A percentile compares a stretch with the other conserved stretches of the same genome.
Conservation (phyloP, 2,797 vertebrate genomes). For the Poeciliopsis paucimaculata region DNA sequence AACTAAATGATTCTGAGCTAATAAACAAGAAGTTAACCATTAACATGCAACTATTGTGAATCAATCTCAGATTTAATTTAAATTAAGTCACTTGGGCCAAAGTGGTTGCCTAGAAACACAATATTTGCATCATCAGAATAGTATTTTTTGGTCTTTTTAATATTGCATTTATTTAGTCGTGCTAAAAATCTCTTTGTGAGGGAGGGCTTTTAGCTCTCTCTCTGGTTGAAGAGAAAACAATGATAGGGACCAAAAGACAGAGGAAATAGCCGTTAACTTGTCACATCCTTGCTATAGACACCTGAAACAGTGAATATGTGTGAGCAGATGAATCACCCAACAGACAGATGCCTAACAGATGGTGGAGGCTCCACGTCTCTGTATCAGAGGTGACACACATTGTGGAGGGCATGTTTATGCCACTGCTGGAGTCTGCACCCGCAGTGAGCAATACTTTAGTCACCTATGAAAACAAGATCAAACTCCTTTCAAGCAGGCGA, state of each 20-base stretch:
- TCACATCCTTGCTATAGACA: slow-evolving; percentile 45
- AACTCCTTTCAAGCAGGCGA: slow-evolving; percentile 23
- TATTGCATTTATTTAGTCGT: not conserved
- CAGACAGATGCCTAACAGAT: slow-evolving; percentile 72
- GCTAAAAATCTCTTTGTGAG: not conserved
- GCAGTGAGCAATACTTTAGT: slow-evolving; percentile 56
- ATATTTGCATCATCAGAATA: no score
- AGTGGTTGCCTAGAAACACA: not conserved
- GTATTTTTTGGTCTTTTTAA: not conserved
- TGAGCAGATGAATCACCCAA: slow-evolving; percentile 54
- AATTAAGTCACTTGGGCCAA: not conserved
- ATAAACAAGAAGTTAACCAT: not conserved
- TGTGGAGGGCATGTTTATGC: slow-evolving; percentile 55
- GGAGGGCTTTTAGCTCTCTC: not conserved
- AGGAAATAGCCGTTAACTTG: slow-evolving; percentile 39
- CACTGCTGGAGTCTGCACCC: slow-evolving; percentile 26
- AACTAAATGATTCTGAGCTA: not conserved
- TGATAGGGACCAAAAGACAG: slow-evolving; percentile 4
- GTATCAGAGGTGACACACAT: slow-evolving; percentile 58
- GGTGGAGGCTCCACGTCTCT: slow-evolving; percentile 34
- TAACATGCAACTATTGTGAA: not conserved
- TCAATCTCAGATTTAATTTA: not conserved
- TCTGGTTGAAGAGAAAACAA: slow-evolving; percentile 7
- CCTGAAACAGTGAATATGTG: slow-evolving; percentile 42
- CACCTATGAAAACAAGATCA: slow-evolving; percentile 33